A percentile compares a stretch with the other conserved stretches of the same genome.
These are phyloP conservation scores for Leucoraja ocellata DNA, from an alignment of 2,797 vertebrate species.

Conservation along the genomic window DNA sequence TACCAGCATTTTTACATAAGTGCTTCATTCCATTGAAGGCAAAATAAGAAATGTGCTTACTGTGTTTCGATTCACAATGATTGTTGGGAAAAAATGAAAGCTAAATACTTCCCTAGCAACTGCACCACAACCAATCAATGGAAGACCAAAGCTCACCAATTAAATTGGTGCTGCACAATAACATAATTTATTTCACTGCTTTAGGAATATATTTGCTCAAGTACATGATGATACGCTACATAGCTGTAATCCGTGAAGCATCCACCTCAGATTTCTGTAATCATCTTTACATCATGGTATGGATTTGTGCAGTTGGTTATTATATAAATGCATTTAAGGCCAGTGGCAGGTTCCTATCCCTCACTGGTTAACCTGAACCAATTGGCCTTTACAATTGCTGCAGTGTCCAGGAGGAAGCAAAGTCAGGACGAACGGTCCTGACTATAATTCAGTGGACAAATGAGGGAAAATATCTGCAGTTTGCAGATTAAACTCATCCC, in stretches of 20 bases:
- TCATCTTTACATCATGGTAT: not conserved
- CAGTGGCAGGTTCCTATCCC: not conserved
- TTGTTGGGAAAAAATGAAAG: not conserved
- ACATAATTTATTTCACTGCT: not conserved
- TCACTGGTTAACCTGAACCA: not conserved
- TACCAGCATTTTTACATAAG: not conserved
- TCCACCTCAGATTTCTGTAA: not conserved
- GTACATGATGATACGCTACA: not conserved
- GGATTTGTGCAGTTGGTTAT: not conserved
- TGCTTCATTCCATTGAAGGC: not conserved
- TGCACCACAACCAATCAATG: not conserved
- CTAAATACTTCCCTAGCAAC: not conserved
- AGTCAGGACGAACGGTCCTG: not conserved
- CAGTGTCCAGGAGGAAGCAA: not conserved
- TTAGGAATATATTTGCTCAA: not conserved
- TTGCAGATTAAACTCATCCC: not conserved
- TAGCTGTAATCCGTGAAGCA: not conserved
- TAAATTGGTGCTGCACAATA: not conserved
- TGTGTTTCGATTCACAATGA: not conserved
- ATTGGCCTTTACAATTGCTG: not conserved
- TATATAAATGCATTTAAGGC: too few species aligned
- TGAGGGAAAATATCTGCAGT: not conserved
- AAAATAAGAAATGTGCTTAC: not conserved
- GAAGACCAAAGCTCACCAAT: not conserved
- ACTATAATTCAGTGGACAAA: not conserved